Percentiles rank a stretch among this genome's conserved stretches.
Conservation (phyloP, 2,888 invertebrate species). For the Cancer borealis region DNA sequence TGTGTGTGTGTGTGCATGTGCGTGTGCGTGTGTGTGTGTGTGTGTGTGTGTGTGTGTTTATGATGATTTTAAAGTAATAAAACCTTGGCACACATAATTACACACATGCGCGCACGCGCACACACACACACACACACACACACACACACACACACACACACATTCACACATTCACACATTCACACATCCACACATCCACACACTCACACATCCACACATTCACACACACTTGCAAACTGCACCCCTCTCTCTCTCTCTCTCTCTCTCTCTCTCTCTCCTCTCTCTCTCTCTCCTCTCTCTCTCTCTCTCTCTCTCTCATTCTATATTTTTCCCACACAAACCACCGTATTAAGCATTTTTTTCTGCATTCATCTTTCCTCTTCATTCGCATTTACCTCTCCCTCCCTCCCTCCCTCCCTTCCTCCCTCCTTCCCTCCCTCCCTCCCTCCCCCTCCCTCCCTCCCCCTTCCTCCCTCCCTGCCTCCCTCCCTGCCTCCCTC, state of each 20-base stretch:
- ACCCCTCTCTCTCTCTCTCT: neutral
- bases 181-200: slow-evolving; percentile 3
- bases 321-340: neutral
- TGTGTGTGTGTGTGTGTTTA: too few species aligned
- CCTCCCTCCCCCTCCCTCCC: too few species aligned
- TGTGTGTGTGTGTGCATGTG: slow-evolving; percentile 1
- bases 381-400: neutral
- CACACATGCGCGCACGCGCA: too few species aligned
- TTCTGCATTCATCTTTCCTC: too few species aligned
- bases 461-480: neutral
- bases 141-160: too few species aligned
- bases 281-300: slow-evolving; percentile 18
- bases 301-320: neutral
- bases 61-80: neutral
- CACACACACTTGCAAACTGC: neutral
- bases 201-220: neutral
- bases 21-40: neutral
- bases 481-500: neutral
- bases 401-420: neutral
- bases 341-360: too few species aligned
- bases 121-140: neutral
- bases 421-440: too few species aligned
- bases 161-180: neutral
- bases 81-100: neutral
- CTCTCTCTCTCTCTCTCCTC: slow-evolving; percentile 27